phyloP scores from a whole-genome alignment of 2,797 vertebrate species.

The Rhinichthys osculus region DNA sequence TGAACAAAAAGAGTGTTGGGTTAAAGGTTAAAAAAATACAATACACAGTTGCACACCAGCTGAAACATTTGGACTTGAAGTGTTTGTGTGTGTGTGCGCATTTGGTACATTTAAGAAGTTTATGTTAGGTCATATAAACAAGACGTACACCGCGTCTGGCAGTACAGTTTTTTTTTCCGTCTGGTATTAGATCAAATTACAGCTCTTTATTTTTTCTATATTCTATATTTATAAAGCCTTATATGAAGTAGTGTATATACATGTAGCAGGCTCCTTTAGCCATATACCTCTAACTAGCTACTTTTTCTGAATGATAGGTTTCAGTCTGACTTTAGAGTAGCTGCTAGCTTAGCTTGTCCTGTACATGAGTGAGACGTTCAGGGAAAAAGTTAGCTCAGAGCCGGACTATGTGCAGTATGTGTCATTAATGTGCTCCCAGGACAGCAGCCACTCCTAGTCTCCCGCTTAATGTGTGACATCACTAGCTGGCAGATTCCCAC shows the following conservation, averaged over 20 bases:
- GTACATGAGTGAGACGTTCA: constrained; percentile 32
- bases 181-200: not conserved
- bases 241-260: not conserved
- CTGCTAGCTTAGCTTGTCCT: not conserved
- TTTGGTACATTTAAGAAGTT: constrained; percentile 1
- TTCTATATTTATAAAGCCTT: not conserved
- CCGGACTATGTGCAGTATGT: constrained; percentile 55
- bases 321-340: not conserved
- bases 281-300: not conserved
- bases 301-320: not conserved
- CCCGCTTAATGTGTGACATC: constrained; percentile 42
- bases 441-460: constrained; percentile 55
- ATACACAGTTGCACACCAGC: too few species aligned
- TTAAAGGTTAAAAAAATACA: not conserved
- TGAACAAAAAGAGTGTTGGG: not conserved
- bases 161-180: too few species aligned
- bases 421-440: constrained; percentile 77
- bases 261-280: not conserved
- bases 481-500: constrained; percentile 31
- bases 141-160: not conserved
- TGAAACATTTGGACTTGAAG: too few species aligned
- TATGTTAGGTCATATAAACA: not conserved
- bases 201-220: not conserved
- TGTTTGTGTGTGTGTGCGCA: not conserved
- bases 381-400: constrained; percentile 57